Evolutionary conservation across 2,113 vertebrate species (phyloP).

Genomic region (Dromiciops gliroides): DNA sequence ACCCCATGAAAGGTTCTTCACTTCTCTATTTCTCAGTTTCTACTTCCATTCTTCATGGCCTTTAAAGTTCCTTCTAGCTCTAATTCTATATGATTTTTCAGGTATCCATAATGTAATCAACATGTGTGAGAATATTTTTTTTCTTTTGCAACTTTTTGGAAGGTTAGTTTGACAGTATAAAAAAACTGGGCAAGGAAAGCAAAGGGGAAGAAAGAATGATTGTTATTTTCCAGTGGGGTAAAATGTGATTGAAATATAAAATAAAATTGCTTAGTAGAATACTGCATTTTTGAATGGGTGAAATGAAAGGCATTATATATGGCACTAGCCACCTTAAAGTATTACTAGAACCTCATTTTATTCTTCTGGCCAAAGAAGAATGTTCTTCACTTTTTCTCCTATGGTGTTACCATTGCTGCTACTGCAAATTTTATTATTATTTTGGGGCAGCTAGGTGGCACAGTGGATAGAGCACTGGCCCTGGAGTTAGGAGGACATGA

Average conservation of each 20-base stretch:
- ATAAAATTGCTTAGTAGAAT: background rate
- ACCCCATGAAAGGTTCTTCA: background rate
- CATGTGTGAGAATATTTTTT: background rate
- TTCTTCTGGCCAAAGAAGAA: background rate
- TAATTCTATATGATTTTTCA: background rate
- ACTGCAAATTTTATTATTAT: conserved; percentile 15
- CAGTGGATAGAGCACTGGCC: no score
- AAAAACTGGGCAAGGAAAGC: background rate
- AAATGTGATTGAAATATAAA: background rate
- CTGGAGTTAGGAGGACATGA: no score
- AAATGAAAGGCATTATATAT: background rate
- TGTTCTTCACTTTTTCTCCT: background rate
- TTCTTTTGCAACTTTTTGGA: background rate
- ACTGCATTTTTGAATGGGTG: background rate
- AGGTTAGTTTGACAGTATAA: conserved; percentile 34
- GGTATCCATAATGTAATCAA: background rate
- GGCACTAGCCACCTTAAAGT: background rate
- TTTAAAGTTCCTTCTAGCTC: background rate
- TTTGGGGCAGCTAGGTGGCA: no score
- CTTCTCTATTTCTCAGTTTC: background rate
- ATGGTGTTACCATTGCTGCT: background rate
- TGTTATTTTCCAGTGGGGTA: conserved; percentile 19
- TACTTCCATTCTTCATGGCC: background rate
- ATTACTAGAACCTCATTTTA: background rate
- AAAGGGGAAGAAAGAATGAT: background rate